Evolutionary conservation across 2,113 vertebrate genomes (phyloP), one percentile per base, ranked within the genome.

Genomic region (Danionella cerebrum): DNA sequence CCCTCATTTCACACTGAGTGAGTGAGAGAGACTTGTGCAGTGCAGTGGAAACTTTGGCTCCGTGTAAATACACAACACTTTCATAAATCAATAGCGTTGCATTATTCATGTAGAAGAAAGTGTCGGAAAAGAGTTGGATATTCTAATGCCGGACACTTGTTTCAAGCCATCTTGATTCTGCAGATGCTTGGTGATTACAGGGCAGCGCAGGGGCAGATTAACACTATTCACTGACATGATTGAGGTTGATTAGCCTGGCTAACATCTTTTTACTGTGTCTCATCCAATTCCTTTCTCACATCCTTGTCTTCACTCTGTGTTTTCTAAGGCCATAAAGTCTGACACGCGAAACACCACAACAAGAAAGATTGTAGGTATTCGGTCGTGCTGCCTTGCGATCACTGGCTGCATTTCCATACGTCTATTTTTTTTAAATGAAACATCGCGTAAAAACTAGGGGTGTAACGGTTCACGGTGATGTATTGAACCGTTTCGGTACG

Each of bases 81-180:
- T 41, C 22, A 44, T 33, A 38, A 53, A 72, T 72, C 70, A 52
- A 60, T 72, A 16, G 47, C 59, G 53, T 36, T 72, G 53, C 55
- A 72, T 59, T 59, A 72, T 72, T 33, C 53, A 72, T 59, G 63
- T 3, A 35, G 19, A 2, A 64, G 44, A 48, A 60, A 48, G 29
- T 14, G 5, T n/a, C n/a, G n/a, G n/a, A n/a, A n/a, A n/a, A n/a
- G n/a, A n/a, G n/a, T n/a, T n/a, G n/a, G n/a, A n/a, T n/a, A n/a
- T n/a, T n/a, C n/a, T n/a, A n/a, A n/a, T n/a, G n/a, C n/a, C n/a
- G n/a, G n/a, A n/a, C 65, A 74, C 65, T 60, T 64, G 48, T 58
- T 72, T 65, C 57, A 68, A 51, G 47, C 39, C 29, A 14, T 44
- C 31, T 35, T 25, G 19, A 22, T 18, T 36, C 53, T 38, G 53